Evolutionary conservation across 2,888 invertebrate genomes (phyloP), one percentile per base, ranked within the genome.

Genomic region (Orthosia gracilis): DNA sequence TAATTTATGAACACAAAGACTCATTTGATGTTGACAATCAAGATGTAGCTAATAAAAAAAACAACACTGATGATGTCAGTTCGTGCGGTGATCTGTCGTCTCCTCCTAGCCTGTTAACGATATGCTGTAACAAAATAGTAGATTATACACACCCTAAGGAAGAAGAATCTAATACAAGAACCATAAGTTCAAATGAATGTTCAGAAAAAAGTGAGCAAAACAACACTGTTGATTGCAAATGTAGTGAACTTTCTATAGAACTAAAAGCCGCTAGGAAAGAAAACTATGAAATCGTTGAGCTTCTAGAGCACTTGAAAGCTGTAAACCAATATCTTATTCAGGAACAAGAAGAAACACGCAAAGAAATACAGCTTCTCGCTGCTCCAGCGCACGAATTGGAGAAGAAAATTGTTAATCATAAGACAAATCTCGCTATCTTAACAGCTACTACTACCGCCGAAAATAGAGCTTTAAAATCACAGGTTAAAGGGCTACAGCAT

Each of bases 391-490:
- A 88, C 57, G 94, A 95, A 70, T 89, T 96, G 73, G 93, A 95
- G 84, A 96, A 94, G 82, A 95, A 91, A 91, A 89, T 96, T 72
- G 69, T 88, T 2, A 94, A 91, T 80, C 96, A 96, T 83, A 94
- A 90, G 90, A 95, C 95, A 3, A 94, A 94, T 85, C 80, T 96
- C 9, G 94, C 94, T 4, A 96, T 95, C 49, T 89, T 96, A 80
- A 95, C 95, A 50, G 96, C 96, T 49, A 96, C 95, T 26, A 94
- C 95, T 2, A 94, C 93, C 69, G 94, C 96, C 1, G 96, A 96
- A 90, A 96, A 96, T 78, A 94, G 92, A 82, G 92, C 92, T 18
- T 90, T 96, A 3, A 91, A 93, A 83, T 94, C 94, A 0, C 94
- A 95, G 84, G 91, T 95, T 3, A 95, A 93, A 87, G 94, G 91